A percentile compares a stretch with the other conserved stretches of the same genome.
Evolutionary conservation across 2,797 vertebrate species (phyloP).

Genomic region (Lithobates sylvaticus): DNA sequence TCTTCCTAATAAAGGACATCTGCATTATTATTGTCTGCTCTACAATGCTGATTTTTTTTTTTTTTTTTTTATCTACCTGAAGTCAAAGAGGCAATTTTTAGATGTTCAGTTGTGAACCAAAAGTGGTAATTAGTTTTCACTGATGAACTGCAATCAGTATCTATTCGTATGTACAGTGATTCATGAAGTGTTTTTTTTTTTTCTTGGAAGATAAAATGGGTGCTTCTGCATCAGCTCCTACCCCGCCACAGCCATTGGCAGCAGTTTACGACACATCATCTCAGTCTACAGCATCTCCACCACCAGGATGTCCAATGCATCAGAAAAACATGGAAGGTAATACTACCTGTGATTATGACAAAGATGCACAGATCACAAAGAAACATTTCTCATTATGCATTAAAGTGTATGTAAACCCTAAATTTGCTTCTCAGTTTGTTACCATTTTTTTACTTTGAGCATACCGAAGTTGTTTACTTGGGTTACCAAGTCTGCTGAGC

Average conservation of each 20-base stretch:
- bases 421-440: neutral
- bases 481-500: no score
- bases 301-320: conserved; percentile 83
- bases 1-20: no score
- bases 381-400: neutral
- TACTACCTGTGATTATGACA: neutral
- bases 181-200: neutral
- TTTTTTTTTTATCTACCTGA: no score
- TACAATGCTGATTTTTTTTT: no score
- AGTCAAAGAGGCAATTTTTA: no score
- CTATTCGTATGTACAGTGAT: no score
- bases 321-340: conserved; percentile 73
- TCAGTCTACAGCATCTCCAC: conserved; percentile 46
- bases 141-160: no score
- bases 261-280: conserved; percentile 32
- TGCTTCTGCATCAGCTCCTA: conserved; percentile 74
- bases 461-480: no score
- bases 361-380: neutral
- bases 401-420: no score
- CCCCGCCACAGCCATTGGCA: conserved; percentile 63
- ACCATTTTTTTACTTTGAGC: neutral
- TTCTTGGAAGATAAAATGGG: conserved; percentile 76
- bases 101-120: no score
- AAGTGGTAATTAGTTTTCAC: no score
- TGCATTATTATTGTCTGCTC: no score